Conservation (phyloP, 2,113 vertebrate genomes). For the Menura novaehollandiae region DNA sequence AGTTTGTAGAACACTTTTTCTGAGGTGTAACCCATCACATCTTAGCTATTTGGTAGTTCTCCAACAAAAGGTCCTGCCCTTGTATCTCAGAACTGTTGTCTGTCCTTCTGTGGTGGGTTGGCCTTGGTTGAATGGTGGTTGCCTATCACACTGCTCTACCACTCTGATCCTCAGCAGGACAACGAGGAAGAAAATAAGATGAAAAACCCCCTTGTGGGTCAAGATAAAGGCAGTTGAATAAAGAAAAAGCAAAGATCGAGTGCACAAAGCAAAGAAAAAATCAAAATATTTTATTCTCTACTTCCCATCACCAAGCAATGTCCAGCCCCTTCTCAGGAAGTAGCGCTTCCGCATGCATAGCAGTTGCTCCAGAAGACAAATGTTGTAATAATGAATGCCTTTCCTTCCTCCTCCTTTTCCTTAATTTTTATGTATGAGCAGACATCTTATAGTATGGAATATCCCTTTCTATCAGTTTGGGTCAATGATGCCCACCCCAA, state of each 20-base stretch:
- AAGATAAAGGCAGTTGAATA: background rate
- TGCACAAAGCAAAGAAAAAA: background rate
- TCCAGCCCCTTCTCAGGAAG: background rate
- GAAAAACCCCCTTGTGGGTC: background rate
- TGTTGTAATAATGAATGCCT: background rate
- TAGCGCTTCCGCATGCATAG: background rate
- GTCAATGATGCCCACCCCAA: fast-evolving
- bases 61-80: background rate
- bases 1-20: background rate
- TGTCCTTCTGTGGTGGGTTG: background rate
- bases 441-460: fast-evolving
- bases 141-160: background rate
- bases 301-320: background rate
- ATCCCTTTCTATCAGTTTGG: background rate
- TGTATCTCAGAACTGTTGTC: background rate
- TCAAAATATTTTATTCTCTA: background rate
- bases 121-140: background rate
- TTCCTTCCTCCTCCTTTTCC: background rate
- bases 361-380: background rate
- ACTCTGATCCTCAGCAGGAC: background rate
- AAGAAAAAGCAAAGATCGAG: background rate
- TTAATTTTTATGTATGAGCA: background rate
- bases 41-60: background rate
- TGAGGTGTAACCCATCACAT: background rate
- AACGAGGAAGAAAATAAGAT: background rate